Evolutionary conservation across 1,140 invertebrate genomes (phyloP).

Genomic region (Zaprionus ghesquierei): DNA sequence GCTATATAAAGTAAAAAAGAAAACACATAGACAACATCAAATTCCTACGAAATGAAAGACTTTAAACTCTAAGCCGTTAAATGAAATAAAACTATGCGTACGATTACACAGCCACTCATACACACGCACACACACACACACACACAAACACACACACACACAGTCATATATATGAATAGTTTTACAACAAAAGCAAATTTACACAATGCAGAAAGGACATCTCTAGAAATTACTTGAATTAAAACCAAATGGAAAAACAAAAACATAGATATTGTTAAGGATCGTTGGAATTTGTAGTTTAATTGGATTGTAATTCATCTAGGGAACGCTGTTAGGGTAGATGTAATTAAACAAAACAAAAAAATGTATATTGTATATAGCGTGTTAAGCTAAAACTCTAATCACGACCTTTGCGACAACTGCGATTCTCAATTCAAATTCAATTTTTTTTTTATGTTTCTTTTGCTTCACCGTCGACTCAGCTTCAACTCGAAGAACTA

Average conservation of each 20-base stretch:
- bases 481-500: conserved; percentile 7
- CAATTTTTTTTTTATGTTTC: background rate
- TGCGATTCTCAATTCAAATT: conserved; percentile 20
- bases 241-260: background rate
- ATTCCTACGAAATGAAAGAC: conserved; percentile 82
- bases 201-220: conserved; percentile 59
- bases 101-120: conserved; percentile 14
- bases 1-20: conserved; percentile 34
- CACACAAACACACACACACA: conserved; percentile 11
- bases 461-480: conserved; percentile 10
- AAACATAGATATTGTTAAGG: conserved; percentile 64
- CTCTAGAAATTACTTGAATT: conserved; percentile 49
- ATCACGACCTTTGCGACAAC: background rate
- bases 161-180: conserved; percentile 17
- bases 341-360: conserved; percentile 50
- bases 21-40: conserved; percentile 74
- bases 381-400: conserved; percentile 50
- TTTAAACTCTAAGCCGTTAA: conserved; percentile 80
- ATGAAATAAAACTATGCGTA: conserved; percentile 60
- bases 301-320: conserved; percentile 70
- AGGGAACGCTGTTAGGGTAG: conserved; percentile 77
- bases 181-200: conserved; percentile 50
- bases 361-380: conserved; percentile 74
- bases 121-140: conserved; percentile 39
- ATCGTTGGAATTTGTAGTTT: conserved; percentile 80